Percentiles rank a stretch among this genome's conserved stretches.
These are phyloP conservation scores for Pseudochirops corinnae DNA, from an alignment of 2,797 vertebrate species.

Conservation along the genomic window DNA sequence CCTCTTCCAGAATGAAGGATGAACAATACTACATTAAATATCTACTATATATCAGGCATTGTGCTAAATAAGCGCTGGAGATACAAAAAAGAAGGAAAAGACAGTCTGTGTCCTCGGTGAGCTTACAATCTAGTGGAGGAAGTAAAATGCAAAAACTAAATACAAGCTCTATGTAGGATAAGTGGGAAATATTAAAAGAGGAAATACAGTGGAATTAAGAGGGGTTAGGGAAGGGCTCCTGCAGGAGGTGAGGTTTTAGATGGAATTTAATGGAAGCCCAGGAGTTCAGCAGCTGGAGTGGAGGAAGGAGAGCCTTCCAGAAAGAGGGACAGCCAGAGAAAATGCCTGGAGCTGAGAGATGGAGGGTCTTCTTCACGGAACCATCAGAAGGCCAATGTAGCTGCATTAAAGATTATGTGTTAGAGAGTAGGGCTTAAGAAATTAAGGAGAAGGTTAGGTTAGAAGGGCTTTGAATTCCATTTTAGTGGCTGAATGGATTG, in stretches of 20 bases:
- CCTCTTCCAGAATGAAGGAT: no score
- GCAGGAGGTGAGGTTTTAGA: neutral
- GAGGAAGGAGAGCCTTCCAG: neutral
- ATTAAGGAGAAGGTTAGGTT: neutral
- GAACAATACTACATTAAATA: no score
- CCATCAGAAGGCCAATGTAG: neutral
- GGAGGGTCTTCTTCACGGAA: neutral
- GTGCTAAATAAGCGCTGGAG: no score
- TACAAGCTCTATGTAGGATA: neutral
- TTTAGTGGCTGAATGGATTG: neutral
- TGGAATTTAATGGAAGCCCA: neutral
- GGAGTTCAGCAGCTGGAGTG: neutral
- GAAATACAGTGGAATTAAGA: neutral
- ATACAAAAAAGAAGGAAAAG: neutral
- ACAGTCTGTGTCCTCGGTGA: neutral
- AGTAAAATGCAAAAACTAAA: neutral
- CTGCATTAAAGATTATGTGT: neutral
- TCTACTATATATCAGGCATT: neutral
- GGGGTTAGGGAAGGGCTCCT: neutral
- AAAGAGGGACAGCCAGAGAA: neutral
- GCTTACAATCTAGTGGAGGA: neutral
- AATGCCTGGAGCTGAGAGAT: neutral
- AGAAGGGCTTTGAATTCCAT: neutral
- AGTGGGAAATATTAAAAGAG: neutral
- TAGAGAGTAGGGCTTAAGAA: neutral